Evolutionary conservation across 2,797 vertebrate genomes (phyloP).

Genomic region (Gymnoscopelus microlampas): DNA sequence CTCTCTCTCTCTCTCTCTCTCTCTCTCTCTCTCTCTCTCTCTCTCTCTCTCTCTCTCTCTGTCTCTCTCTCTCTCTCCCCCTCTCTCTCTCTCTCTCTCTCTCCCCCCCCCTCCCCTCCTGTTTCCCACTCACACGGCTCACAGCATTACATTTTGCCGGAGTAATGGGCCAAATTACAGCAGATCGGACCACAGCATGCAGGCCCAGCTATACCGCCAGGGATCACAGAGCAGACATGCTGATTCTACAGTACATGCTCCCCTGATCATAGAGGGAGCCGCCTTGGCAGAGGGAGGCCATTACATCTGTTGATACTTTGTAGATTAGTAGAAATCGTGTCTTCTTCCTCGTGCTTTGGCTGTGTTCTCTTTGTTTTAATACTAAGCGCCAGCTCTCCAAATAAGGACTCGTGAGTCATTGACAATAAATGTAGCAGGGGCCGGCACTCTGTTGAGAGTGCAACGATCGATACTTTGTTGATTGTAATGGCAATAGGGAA

Average conservation of each 20-base stretch:
- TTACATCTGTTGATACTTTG: constrained; percentile 21
- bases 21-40: constrained; percentile 26
- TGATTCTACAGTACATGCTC: constrained; percentile 52
- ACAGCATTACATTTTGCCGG: constrained; percentile 63
- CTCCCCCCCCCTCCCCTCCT: constrained; percentile 32
- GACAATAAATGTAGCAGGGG: too few species aligned
- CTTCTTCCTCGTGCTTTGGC: too few species aligned
- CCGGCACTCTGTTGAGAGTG: too few species aligned
- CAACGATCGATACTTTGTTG: constrained; percentile 12
- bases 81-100: not conserved
- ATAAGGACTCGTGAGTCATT: too few species aligned
- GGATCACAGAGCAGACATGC: constrained; percentile 51
- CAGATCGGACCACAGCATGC: constrained; percentile 57
- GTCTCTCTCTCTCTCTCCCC: not conserved
- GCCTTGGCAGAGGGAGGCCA: constrained; percentile 7
- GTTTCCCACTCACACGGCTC: constrained; percentile 64
- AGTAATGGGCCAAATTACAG: constrained; percentile 74
- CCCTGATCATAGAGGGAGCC: constrained; percentile 42
- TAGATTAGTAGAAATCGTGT: too few species aligned
- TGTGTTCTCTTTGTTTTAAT: too few species aligned
- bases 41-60: constrained; percentile 1
- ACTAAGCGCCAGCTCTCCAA: too few species aligned
- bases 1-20: constrained; percentile 26
- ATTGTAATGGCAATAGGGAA: constrained; percentile 10
- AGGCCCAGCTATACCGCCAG: constrained; percentile 44